These are phyloP conservation scores for Ciconia boyciana DNA, from an alignment of 2,113 vertebrate species.

Conservation along the genomic window DNA sequence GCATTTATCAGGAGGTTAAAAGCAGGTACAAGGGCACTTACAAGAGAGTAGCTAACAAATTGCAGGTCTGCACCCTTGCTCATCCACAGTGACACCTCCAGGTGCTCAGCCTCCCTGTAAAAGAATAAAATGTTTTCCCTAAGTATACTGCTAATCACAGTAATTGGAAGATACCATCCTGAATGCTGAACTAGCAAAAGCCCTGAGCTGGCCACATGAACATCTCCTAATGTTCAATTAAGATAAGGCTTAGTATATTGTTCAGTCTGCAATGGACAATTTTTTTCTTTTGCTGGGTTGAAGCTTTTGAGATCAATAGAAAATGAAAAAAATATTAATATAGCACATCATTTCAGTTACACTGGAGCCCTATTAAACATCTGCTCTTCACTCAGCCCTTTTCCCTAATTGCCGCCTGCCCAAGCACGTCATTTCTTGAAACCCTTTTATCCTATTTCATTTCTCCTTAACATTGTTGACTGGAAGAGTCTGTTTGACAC, in stretches of 20 bases:
- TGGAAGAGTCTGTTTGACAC: not conserved
- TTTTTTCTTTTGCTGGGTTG: not conserved
- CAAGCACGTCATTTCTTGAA: not conserved
- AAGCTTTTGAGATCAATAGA: constrained; percentile 37
- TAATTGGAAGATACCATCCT: constrained; percentile 33
- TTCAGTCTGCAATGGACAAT: not conserved
- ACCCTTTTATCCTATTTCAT: not conserved
- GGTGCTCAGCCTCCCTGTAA: not conserved
- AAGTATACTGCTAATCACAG: not conserved
- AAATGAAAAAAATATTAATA: not conserved
- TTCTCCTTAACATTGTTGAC: not conserved
- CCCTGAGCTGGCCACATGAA: not conserved
- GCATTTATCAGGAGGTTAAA: constrained; percentile 3
- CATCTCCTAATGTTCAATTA: constrained; percentile 50
- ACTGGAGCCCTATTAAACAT: not conserved
- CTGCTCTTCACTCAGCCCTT: not conserved
- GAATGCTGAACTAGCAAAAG: constrained; percentile 52
- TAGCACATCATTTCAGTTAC: not conserved
- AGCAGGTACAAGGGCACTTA: constrained; percentile 2
- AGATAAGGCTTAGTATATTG: constrained; percentile 41
- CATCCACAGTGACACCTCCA: not conserved
- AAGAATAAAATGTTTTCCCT: not conserved
- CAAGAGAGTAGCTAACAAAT: not conserved
- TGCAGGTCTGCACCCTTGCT: not conserved
- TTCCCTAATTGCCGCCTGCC: not conserved